A percentile compares a stretch with the other conserved stretches of the same genome.
Conservation (phyloP, 2,888 invertebrate species). For the Autographa pulchrina region DNA sequence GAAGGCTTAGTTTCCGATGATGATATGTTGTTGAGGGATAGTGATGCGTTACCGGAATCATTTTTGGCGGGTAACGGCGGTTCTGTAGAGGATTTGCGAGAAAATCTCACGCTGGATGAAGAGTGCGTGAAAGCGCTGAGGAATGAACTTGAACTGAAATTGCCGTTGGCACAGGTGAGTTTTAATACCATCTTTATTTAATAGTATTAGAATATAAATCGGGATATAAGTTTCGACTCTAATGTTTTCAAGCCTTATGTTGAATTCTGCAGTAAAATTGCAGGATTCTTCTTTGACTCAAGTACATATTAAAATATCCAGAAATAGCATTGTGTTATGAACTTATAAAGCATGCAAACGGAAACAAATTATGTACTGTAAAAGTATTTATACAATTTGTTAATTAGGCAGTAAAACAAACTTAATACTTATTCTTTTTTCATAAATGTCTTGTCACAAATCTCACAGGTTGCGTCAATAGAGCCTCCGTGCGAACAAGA, state of each 20-base stretch:
- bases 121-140: slow-evolving; percentile 92
- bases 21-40: slow-evolving; percentile 65
- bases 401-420: too few relatives aligned
- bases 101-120: slow-evolving; percentile 91
- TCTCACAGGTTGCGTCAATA: slow-evolving; percentile 75
- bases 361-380: too few relatives aligned
- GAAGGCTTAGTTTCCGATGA: slow-evolving; percentile 76
- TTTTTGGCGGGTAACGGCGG: slow-evolving; percentile 87
- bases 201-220: too few relatives aligned
- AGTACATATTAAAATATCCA: too few relatives aligned
- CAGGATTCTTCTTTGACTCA: too few relatives aligned
- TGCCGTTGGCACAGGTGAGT: slow-evolving; percentile 91
- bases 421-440: not conserved
- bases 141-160: slow-evolving; percentile 92
- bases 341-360: too few relatives aligned
- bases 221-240: too few relatives aligned
- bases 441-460: slow-evolving; percentile 20
- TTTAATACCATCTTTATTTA: too few relatives aligned
- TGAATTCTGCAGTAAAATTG: too few relatives aligned
- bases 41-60: slow-evolving; percentile 74
- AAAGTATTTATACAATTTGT: too few relatives aligned
- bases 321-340: too few relatives aligned
- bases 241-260: too few relatives aligned
- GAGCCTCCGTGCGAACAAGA: slow-evolving; percentile 65
- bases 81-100: slow-evolving; percentile 86